Evolutionary conservation across 2,797 vertebrate species (phyloP), one percentile per base, ranked within the genome.

Genomic region (Pangasius krempfi): DNA sequence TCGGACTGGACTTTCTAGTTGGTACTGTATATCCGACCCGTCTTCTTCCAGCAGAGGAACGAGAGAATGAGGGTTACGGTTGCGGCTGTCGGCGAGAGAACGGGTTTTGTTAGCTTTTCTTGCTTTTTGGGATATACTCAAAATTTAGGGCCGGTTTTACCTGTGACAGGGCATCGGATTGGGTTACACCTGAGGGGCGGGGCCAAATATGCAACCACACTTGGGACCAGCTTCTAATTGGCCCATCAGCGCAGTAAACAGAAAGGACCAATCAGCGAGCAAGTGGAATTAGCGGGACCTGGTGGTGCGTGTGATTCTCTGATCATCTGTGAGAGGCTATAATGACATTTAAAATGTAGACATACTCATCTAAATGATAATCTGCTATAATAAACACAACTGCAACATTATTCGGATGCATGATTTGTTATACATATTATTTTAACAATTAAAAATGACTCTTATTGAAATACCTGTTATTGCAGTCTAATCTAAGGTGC

Each of bases 1-100:
- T 97, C 96, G 96, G 98, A 99, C 98, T 98, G 98, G 98, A 98
- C 98, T 96, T 96, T 98, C 98, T 96, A 97, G 98, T 99, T 97
- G 95, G 97, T 97, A 96, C 97, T 97, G 97, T 97, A 96, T 96
- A 96, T 97, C 96, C 96, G 96, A 97, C 96, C 96, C 95, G 96
- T 96, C 97, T 97, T 97, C 96, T 96, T 96, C 95, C 87, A 90
- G 92, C 93, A 89, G 93, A 93, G 86, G 62, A 95, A 94, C 91
- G 94, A 93, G 93, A 92, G 94, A 94, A 96, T 96, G 94, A 96
- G 95, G 96, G 96, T 94, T 91, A 94, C 90, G 91, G 89, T 84
- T 91, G 88, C 70, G 93, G 95, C 93, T 94, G 94, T 93, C 76
- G 52, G 22, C 30, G 94, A 96, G 94, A 96, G 95, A 97, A 98